phyloP scores from a whole-genome alignment of 2,797 vertebrate species.

The Typhlichthys eigenmanni region DNA sequence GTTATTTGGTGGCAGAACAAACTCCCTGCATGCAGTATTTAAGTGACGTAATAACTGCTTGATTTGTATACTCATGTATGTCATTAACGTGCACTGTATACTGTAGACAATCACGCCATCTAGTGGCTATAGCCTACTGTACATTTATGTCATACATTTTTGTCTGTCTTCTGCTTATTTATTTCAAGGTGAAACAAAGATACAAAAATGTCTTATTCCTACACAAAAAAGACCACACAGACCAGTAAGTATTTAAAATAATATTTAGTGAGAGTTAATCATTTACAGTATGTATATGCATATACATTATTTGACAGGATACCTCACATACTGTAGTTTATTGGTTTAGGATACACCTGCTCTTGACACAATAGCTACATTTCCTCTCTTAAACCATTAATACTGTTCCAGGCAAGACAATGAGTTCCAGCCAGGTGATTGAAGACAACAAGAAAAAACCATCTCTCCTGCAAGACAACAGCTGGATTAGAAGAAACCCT shows the following conservation, averaged over 20 bases:
- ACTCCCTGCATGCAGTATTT: background rate
- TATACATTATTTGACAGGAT: background rate
- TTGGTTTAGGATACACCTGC: background rate
- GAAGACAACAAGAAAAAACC: slow-evolving; percentile 80
- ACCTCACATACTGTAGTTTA: slow-evolving; percentile 1
- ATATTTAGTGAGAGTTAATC: background rate
- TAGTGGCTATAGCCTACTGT: slow-evolving; percentile 33
- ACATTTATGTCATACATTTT: background rate
- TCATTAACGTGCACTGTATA: too few relatives aligned
- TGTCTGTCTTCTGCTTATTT: slow-evolving; percentile 18
- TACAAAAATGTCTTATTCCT: slow-evolving; percentile 36
- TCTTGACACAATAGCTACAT: background rate
- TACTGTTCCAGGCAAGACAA: slow-evolving; percentile 38
- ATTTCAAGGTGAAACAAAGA: slow-evolving; percentile 28
- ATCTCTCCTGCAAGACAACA: slow-evolving; percentile 84
- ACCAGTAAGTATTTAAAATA: slow-evolving; percentile 42
- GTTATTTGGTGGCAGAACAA: background rate
- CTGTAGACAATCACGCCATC: slow-evolving; percentile 35
- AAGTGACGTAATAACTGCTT: background rate
- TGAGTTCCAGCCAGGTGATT: slow-evolving; percentile 53
- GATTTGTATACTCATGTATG: too few relatives aligned
- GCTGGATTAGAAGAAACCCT: slow-evolving; percentile 87
- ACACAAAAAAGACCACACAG: slow-evolving; percentile 11
- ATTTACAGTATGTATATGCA: background rate
- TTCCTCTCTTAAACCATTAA: background rate